phyloP scores from a whole-genome alignment of 2,113 vertebrate genomes.

The Shinisaurus crocodilurus region DNA sequence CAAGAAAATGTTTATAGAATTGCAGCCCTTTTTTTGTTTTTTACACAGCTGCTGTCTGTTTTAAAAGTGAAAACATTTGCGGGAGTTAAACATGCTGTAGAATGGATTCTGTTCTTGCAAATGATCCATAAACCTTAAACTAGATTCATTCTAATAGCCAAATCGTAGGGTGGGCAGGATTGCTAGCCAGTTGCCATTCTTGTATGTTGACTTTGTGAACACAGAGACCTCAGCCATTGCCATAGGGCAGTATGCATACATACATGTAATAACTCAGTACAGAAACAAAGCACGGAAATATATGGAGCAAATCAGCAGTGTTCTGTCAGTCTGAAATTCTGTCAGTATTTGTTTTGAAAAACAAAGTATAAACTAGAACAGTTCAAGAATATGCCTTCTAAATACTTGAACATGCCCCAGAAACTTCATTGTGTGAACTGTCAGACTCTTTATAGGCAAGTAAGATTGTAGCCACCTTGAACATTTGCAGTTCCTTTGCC shows the following conservation, averaged over 20 bases:
- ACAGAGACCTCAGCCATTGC: not conserved
- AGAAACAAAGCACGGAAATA: not conserved
- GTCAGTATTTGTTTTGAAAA: constrained; percentile 11
- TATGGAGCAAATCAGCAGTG: not conserved
- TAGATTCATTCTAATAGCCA: not conserved
- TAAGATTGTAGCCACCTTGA: constrained; percentile 4
- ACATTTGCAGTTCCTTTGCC: constrained; percentile 7
- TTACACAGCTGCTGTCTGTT: not conserved
- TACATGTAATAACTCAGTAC: not conserved
- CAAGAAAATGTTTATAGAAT: not conserved
- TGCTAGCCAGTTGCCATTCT: not conserved
- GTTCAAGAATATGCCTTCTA: not conserved
- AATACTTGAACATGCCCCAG: constrained; percentile 1
- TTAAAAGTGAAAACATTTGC: not conserved
- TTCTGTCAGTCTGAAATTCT: constrained; percentile 21
- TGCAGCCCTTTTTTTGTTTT: not conserved
- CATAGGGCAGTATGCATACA: not conserved
- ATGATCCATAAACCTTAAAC: not conserved
- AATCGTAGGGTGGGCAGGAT: constrained; percentile 15
- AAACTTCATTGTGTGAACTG: constrained; percentile 26
- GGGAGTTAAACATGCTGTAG: not conserved
- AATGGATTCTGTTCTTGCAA: constrained; percentile 1
- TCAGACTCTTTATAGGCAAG: constrained; percentile 15
- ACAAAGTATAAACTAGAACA: not conserved
- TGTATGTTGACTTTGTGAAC: constrained; percentile 13